phyloP scores from a whole-genome alignment of 2,113 vertebrate species.

The Rattus norvegicus region DNA sequence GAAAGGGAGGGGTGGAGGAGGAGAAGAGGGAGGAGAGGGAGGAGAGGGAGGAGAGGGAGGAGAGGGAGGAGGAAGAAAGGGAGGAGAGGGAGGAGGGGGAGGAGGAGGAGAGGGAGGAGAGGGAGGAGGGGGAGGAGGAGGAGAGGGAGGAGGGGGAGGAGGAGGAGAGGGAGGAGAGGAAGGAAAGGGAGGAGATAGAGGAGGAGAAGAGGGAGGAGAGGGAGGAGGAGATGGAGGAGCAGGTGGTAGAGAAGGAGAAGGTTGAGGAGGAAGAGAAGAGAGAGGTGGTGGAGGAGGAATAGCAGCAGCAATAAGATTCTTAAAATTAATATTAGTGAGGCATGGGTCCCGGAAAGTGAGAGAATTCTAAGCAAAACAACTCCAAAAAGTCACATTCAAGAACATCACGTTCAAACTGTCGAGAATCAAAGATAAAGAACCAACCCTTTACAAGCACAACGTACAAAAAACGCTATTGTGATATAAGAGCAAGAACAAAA shows the following conservation, averaged over 20 bases:
- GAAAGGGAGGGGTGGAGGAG: not conserved
- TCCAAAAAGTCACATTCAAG: not conserved
- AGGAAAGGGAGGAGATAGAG: not conserved
- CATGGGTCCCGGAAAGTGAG: not conserved
- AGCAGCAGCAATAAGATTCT: not conserved
- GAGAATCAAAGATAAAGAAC: not conserved
- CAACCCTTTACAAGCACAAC: not conserved
- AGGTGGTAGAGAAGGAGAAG: not conserved
- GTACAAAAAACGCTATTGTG: not conserved
- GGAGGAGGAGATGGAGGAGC: not conserved
- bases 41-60: not conserved
- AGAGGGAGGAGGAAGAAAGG: too few relatives aligned
- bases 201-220: not conserved
- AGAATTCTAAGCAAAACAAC: not conserved
- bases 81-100: not conserved
- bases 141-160: not conserved
- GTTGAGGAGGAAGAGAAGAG: not conserved
- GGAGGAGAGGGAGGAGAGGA: not conserved
- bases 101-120: not conserved
- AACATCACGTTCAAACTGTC: not conserved
- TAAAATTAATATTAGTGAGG: not conserved
- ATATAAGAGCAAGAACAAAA: not conserved
- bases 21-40: not conserved
- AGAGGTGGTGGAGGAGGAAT: too few relatives aligned
- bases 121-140: not conserved